These are phyloP conservation scores for Temnothorax longispinosus DNA, from an alignment of 1,140 invertebrate species.

Conservation along the genomic window DNA sequence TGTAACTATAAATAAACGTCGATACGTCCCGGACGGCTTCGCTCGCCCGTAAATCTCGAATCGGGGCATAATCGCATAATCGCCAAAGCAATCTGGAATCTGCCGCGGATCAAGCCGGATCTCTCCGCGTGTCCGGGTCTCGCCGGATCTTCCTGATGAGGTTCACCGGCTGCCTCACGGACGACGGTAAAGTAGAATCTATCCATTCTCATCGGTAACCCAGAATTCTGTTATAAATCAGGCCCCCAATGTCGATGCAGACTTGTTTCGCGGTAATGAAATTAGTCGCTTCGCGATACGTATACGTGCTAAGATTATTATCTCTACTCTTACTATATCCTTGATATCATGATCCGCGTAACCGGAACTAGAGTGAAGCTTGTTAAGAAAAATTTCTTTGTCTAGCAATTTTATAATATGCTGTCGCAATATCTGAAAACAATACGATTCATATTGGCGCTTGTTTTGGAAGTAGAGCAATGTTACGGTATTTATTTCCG, in stretches of 20 bases:
- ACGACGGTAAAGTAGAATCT: constrained; percentile 73
- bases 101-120: constrained; percentile 68
- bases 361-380: not conserved
- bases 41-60: constrained; percentile 75
- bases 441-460: not conserved
- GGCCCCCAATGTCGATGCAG: not conserved
- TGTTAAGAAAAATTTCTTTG: not conserved
- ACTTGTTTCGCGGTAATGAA: constrained; percentile 11
- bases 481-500: constrained; percentile 5
- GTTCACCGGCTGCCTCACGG: constrained; percentile 55
- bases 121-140: constrained; percentile 8
- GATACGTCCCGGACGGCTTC: constrained; percentile 60
- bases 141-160: not conserved
- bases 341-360: constrained; percentile 1
- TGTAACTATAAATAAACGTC: constrained; percentile 78
- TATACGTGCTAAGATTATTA: constrained; percentile 43
- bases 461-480: constrained; percentile 29
- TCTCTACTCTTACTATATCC: not conserved
- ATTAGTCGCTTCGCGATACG: constrained; percentile 41
- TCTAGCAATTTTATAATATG: not conserved
- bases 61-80: constrained; percentile 79
- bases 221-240: constrained; percentile 78
- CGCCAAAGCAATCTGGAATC: constrained; percentile 76
- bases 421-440: not conserved
- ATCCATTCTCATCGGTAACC: constrained; percentile 75